phyloP scores from a whole-genome alignment of 2,113 vertebrate genomes.

The Cochlearius cochlearius region DNA sequence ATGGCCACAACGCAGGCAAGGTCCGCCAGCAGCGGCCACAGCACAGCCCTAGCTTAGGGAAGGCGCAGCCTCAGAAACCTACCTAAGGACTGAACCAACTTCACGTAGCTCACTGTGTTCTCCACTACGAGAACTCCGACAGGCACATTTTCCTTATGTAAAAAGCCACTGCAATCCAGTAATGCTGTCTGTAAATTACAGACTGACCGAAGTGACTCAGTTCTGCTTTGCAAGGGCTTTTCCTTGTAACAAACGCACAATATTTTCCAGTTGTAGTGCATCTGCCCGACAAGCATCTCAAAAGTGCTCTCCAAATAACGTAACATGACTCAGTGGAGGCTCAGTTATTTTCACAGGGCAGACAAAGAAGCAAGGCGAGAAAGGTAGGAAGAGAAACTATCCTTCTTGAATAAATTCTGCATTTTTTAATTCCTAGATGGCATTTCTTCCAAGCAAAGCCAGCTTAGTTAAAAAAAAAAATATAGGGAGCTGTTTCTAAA shows the following conservation, averaged over 20 bases:
- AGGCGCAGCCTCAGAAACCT: background rate
- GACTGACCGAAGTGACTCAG: background rate
- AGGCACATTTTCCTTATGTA: background rate
- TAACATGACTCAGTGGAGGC: background rate
- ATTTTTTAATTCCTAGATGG: background rate
- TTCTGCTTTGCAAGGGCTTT: background rate
- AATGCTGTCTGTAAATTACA: background rate
- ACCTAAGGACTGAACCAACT: background rate
- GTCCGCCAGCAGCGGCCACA: background rate
- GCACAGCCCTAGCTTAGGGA: background rate
- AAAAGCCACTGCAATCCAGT: background rate
- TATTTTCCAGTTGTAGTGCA: background rate
- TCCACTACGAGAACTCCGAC: background rate
- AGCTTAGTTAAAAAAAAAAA: background rate
- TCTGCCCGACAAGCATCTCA: background rate
- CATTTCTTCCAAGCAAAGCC: background rate
- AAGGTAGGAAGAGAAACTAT: background rate
- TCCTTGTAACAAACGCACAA: background rate
- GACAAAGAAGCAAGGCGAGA: background rate
- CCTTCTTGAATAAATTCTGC: background rate
- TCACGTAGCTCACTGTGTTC: background rate
- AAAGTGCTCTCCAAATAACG: background rate
- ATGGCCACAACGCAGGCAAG: background rate
- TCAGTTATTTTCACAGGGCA: background rate
- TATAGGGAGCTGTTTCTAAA: background rate